Base-by-base conservation (phyloP, 2,888 invertebrate genomes). In the Mycalesis mineus region DNA sequence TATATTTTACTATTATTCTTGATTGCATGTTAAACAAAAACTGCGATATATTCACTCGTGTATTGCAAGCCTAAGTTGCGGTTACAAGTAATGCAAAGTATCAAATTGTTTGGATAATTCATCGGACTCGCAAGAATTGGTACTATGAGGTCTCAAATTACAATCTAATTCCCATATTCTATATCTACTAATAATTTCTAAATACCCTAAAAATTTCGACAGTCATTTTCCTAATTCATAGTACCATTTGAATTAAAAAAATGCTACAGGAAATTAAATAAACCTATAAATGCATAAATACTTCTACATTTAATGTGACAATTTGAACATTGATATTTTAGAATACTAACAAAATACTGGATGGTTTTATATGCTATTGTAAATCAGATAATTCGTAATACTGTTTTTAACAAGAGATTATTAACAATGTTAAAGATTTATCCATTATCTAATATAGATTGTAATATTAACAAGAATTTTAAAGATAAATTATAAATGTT, bases 221-320 rank as follows among this genome's bases (percentile, higher is more conserved):
- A 31, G 14, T 28, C 3, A 49, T n/a, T 52, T 45, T 14, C 8
- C 29, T 9, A n/a, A 37, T 33, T 9, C 33, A 37, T 37, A 4
- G 13, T n/a, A 5, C 14, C 13, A 1, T 13, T 39, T 39, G 13
- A 39, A 14, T 14, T 14, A 13, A 7, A 14, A 14, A 14, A 39
- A 39, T 7, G 2, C 9, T 33, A n/a, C 5, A 5, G 15, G 8
- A n/a, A 28, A 44, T 28, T 28, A 51, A 39, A 37, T 31, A 33
- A 39, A 47, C 31, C 50, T 56, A 52, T 55, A 55, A 51, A 51
- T 51, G 47, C 55, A 45, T 45, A 8, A 49, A 37, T 51, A 29
- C 13, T n/a, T 51, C 50, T 36, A 22, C n/a, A 55, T 55, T 42
- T n/a, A 33, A 15, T 22, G 22, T 4, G 2, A 22, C 22, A 22